Conservation (phyloP, 2,888 invertebrate genomes). For the Lepidocyrtoides sp. region DNA sequence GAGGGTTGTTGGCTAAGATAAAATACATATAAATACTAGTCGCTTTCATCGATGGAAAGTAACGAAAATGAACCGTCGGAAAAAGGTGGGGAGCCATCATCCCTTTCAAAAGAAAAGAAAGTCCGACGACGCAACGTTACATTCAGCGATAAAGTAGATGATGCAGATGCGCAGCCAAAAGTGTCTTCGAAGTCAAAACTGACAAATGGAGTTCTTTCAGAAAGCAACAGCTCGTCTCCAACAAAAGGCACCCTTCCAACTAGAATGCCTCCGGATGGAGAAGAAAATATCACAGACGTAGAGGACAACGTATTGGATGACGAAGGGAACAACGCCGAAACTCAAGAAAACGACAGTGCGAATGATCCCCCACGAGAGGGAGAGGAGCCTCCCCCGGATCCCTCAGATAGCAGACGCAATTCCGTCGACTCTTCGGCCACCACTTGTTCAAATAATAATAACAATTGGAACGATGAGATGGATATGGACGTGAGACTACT, state of each 20-base stretch:
- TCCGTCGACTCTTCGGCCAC: constrained; percentile 70
- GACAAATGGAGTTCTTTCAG: constrained; percentile 64
- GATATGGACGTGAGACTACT: constrained; percentile 76
- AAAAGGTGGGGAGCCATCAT: background rate
- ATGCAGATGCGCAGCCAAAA: background rate
- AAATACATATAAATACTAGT: too few relatives aligned
- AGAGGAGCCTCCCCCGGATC: background rate
- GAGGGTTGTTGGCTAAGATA: too few relatives aligned
- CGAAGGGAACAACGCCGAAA: constrained; percentile 31
- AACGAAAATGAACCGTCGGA: constrained; percentile 54
- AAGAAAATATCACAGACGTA: constrained; percentile 28
- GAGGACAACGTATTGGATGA: constrained; percentile 25
- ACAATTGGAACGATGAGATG: constrained; percentile 65
- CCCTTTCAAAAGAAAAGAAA: constrained; percentile 9
- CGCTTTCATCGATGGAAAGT: constrained; percentile 52
- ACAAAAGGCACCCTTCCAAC: constrained; percentile 9
- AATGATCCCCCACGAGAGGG: background rate
- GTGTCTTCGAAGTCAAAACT: constrained; percentile 49
- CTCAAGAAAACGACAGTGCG: background rate
- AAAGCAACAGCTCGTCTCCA: constrained; percentile 53
- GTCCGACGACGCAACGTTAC: constrained; percentile 62
- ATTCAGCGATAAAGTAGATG: constrained; percentile 24
- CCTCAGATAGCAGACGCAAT: constrained; percentile 39
- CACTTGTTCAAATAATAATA: constrained; percentile 73
- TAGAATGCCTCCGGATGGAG: constrained; percentile 25